Base-by-base conservation (phyloP, 2,113 vertebrate genomes). In the Sporophila hypoxantha region DNA sequence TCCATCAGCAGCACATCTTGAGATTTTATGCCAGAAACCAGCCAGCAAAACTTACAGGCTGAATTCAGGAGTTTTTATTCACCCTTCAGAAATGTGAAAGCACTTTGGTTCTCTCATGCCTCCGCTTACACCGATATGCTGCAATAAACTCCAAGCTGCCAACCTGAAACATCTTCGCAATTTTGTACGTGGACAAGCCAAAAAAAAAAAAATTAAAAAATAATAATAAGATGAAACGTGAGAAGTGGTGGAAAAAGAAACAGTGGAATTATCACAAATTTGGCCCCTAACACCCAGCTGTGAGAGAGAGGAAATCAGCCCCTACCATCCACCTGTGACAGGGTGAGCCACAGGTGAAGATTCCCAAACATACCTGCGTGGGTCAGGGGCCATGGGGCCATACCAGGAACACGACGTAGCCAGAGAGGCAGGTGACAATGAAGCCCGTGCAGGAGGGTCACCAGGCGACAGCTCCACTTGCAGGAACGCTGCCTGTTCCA, bases 401-500 rank as follows among this genome's bases (percentile, higher is more conserved):
- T 98, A n/a, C 98, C 75, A 97, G 85, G 47, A 98, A 96, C 47
- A 97, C 94, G 12, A 97, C 95, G 14, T 98, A 99, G 5, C 95
- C 97, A 0, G 98, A 98, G 82, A 98, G 94, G 88, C 95, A 94
- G 76, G 98, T 96, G 17, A 97, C 97, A 29, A 97, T 17, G 87
- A 97, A 97, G 81, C 42, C 98, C 98, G 4, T 99, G 98, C 25
- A 98, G 64, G 73, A 99, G 94, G 2, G 98, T 98, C 87, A 99
- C 98, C 39, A 98, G 94, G 62, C 98, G 98, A 44, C 98, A 98
- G 96, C 97, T 98, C 98, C 98, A 98, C 93, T 98, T 98, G 6
- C 4, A 89, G 78, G 97, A 96, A 6, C 94, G 96, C 53, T 32
- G 93, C 39, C 89, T 68, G 64, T 97, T 97, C 42, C 96, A 17